Evolutionary conservation across 1,140 invertebrate genomes (phyloP), one percentile per base, ranked within the genome.

Genomic region (Lordiphosa collinella): DNA sequence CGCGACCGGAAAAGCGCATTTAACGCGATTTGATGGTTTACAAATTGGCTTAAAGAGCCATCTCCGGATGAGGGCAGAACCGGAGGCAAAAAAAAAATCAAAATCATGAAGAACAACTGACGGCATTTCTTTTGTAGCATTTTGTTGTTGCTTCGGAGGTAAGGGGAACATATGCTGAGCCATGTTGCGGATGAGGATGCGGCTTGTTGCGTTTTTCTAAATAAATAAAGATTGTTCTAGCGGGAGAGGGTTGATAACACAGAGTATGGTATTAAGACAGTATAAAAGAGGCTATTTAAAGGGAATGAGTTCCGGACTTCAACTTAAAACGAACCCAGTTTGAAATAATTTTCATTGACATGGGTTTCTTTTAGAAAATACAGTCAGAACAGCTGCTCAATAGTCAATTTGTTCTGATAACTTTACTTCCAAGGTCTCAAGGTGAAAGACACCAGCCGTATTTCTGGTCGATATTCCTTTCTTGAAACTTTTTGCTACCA

Each of bases 11-110:
- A 84, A 84, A 84, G 78, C 78, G 72, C 78, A 84, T 84, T 84
- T 84, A 84, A 84, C 78, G 78, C 78, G 78, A 84, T 84, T 84
- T 76, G 78, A 84, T 84, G 78, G 71, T 84, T 84, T 78, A 84
- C 78, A 84, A 84, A 84, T 84, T 84, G 78, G 78, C 72, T 84
- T 82, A 82, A 82, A 82, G 52, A 66, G 44, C 72, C 58, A 68
- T 63, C 71, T 74, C 62, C 55, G 62, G 32, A 16, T 37, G n/a
- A 32, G 16, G 31, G 34, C 35, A 38, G n/a, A 41, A 46, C 14
- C 37, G 18, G 37, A 25, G 22, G 43, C 36, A 67, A 41, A 38
- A 12, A 18, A 51, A 50, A 36, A 25, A 25, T 25, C 22, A 25
- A 25, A 25, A 25, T 25, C 22, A 25, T 1, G 22, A 25, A 25